A percentile compares a stretch with the other conserved stretches of the same genome.
These are phyloP conservation scores for Julus scanicus DNA, from an alignment of 2,888 invertebrate genomes.

Conservation along the genomic window DNA sequence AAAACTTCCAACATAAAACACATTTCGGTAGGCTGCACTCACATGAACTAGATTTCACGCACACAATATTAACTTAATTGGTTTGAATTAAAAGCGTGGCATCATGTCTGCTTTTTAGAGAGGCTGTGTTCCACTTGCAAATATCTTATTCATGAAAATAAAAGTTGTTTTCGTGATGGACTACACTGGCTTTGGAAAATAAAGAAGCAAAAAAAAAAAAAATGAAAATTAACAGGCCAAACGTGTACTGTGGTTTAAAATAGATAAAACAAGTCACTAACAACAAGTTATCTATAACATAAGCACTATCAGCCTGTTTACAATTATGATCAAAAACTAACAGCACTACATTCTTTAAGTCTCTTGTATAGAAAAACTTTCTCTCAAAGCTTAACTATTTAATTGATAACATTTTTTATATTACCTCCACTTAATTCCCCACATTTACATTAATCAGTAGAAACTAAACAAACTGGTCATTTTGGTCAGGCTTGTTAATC, in stretches of 20 bases:
- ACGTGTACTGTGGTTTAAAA: background rate
- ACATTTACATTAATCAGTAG: no score
- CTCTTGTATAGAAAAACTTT: no score
- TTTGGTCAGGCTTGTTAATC: no score
- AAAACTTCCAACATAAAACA: background rate
- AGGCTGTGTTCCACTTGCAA: background rate
- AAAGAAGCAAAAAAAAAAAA: background rate
- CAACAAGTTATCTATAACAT: background rate
- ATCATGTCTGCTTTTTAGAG: background rate
- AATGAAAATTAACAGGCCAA: background rate
- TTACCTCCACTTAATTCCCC: no score
- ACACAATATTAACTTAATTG: background rate
- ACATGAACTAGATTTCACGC: conserved; percentile 17
- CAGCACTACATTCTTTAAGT: background rate
- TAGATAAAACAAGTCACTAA: background rate
- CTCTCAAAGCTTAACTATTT: no score
- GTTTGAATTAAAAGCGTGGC: background rate
- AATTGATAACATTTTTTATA: no score
- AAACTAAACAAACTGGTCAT: no score
- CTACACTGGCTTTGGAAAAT: background rate
- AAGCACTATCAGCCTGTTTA: background rate
- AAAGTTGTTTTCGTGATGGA: background rate
- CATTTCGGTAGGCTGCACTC: background rate
- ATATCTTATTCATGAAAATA: background rate
- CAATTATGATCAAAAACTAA: background rate